A percentile compares a stretch with the other conserved stretches of the same genome.
These are phyloP conservation scores for Prochilodus magdalenae DNA, from an alignment of 2,113 vertebrate species.

Conservation along the genomic window DNA sequence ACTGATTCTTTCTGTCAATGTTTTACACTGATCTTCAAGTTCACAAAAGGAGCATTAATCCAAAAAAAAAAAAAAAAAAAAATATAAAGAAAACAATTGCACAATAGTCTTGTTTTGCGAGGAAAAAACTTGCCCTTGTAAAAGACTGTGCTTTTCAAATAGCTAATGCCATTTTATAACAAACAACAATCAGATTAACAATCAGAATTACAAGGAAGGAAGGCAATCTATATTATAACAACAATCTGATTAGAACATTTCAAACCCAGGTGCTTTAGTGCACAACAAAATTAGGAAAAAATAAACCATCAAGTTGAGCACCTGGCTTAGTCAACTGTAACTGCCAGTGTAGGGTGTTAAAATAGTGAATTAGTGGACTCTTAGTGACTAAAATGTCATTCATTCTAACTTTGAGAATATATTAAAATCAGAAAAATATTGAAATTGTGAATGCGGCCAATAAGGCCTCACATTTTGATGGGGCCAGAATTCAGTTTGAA, in stretches of 20 bases:
- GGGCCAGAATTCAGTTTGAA: background rate
- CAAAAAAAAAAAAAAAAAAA: background rate
- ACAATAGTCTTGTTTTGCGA: constrained; percentile 3
- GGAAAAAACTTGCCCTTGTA: background rate
- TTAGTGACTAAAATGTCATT: background rate
- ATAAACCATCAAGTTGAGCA: background rate
- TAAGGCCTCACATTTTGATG: background rate
- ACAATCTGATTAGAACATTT: constrained; percentile 1
- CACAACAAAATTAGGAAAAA: constrained; percentile 31
- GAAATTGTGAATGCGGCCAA: too few species aligned
- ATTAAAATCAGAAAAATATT: background rate
- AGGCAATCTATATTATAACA: constrained; percentile 41
- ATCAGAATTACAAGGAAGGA: constrained; percentile 37
- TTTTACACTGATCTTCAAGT: constrained; percentile 10
- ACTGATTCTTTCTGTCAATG: constrained; percentile 11
- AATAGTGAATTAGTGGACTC: constrained; percentile 23
- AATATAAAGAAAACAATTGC: background rate
- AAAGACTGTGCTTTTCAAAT: constrained; percentile 6
- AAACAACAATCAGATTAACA: constrained; percentile 9
- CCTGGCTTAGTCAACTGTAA: constrained; percentile 2
- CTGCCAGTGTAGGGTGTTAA: constrained; percentile 20
- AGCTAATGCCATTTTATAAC: constrained; percentile 24
- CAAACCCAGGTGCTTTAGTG: constrained; percentile 46
- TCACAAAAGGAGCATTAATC: constrained; percentile 4
- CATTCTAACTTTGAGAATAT: background rate